Percentiles rank a stretch among this genome's conserved stretches.
Evolutionary conservation across 2,888 invertebrate species (phyloP).

Genomic region (Tenthredo amoena): DNA sequence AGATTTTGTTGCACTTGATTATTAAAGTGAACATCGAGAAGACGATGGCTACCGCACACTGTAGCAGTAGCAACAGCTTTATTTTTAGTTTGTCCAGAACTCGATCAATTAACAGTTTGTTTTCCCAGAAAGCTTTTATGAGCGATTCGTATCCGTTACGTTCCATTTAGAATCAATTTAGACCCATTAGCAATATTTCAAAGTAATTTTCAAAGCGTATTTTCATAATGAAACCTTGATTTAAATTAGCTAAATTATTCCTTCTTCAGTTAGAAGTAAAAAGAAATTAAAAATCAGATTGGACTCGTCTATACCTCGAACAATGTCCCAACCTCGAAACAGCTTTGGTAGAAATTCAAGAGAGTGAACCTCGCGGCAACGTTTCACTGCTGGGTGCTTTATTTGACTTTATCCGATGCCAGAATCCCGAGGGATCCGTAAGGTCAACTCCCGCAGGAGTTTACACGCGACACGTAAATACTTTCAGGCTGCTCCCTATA

Average conservation of each 20-base stretch:
- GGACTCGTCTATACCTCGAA: background rate
- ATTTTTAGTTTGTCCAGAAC: constrained; percentile 10
- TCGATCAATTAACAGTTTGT: constrained; percentile 19
- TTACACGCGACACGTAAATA: constrained; percentile 51
- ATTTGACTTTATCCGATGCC: constrained; percentile 47
- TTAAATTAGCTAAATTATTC: background rate
- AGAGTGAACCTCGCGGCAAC: background rate
- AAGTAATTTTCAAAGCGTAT: constrained; percentile 10
- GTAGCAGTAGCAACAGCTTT: background rate
- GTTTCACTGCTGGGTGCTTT: constrained; percentile 37
- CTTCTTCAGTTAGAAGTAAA: background rate
- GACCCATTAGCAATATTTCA: constrained; percentile 24
- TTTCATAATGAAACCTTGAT: background rate
- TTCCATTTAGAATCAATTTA: constrained; percentile 41
- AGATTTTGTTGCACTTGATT: constrained; percentile 9
- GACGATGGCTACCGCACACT: background rate
- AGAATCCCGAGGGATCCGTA: constrained; percentile 37
- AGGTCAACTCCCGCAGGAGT: constrained; percentile 51
- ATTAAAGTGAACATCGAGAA: background rate
- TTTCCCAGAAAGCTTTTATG: constrained; percentile 26
- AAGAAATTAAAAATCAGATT: background rate
- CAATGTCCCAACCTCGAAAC: background rate
- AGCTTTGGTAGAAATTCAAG: background rate
- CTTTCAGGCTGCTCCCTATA: constrained; percentile 45
- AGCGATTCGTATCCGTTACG: background rate